Base-by-base conservation (phyloP, 2,797 vertebrate species). In the Darevskia nairensis region DNA sequence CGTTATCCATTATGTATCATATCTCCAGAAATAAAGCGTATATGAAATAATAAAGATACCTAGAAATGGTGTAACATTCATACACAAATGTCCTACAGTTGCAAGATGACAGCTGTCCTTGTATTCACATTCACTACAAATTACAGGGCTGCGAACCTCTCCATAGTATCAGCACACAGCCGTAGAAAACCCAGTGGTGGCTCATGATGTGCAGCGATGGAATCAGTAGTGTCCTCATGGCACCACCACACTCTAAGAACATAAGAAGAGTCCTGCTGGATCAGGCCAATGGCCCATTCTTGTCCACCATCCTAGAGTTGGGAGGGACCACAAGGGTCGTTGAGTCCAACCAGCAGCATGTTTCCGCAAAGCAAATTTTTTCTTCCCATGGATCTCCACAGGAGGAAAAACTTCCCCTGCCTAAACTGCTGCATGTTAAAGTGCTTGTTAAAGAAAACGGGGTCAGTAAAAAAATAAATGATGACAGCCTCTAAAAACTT, bases 11-110 rank as follows among this genome's bases (percentile, higher is more conserved):
- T 80, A 27, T 61, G 21, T 29, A 75, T 32, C 32, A 32, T 74
- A 15, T 61, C 13, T 61, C 21, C 68, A 82, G n/a, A 81, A 80
- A 87, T 81, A 87, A 81, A 87, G 23, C 2, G 19, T 50, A 50
- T 50, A 13, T 50, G 50, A 50, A 50, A 50, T 50, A 50, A 50
- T 50, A 50, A 50, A 13, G 50, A 55, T 15, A 55, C 50, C 50
- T 15, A 15, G 50, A 55, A 15, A 55, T 55, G 50, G 13, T 3
- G 13, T 55, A 55, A 55, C 50, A 55, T 55, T 55, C 50, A 55
- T 55, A 15, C 15, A 55, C 13, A 1, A 55, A 55, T 55, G 3
- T 55, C 13, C 50, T 55, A 55, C 50, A 55, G 50, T 15, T 55
- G 50, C 50, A 55, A 55, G 50, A 55, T 55, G 61, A 44, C 11